Evolutionary conservation across 2,113 vertebrate genomes (phyloP).

Genomic region (Ptychochromis oligacanthus): DNA sequence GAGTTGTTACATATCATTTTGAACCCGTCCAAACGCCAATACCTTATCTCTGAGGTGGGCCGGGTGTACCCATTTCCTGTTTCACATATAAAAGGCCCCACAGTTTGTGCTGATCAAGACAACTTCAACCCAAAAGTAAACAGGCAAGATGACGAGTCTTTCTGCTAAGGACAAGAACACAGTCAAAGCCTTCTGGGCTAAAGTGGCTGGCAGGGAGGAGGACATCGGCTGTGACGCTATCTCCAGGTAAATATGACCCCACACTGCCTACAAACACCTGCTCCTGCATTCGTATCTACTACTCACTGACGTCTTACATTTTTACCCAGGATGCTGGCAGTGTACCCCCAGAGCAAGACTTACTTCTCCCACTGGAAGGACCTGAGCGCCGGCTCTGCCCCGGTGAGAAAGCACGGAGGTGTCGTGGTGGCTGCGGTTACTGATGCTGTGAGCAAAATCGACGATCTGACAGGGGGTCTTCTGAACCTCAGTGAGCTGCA

Average conservation of each 20-base stretch:
- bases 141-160: constrained; percentile 78
- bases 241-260: constrained; percentile 75
- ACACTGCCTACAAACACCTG: background rate
- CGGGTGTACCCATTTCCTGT: constrained; percentile 8
- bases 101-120: background rate
- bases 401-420: background rate
- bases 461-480: too few species aligned
- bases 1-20: background rate
- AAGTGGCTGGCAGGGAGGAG: constrained; percentile 32
- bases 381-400: constrained; percentile 13
- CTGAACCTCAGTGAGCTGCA: too few species aligned
- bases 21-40: background rate
- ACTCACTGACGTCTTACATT: fast-evolving
- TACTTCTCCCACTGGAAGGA: constrained; percentile 37
- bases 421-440: constrained; percentile 8
- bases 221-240: constrained; percentile 73
- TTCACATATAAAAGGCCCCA: background rate
- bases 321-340: background rate
- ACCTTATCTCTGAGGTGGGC: background rate
- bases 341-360: constrained; percentile 27
- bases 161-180: constrained; percentile 66
- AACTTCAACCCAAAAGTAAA: background rate
- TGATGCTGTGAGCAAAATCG: too few species aligned
- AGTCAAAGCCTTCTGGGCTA: constrained; percentile 75
- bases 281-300: fast-evolving